phyloP scores from a whole-genome alignment of 2,113 vertebrate species.

The Oophaga pumilio region DNA sequence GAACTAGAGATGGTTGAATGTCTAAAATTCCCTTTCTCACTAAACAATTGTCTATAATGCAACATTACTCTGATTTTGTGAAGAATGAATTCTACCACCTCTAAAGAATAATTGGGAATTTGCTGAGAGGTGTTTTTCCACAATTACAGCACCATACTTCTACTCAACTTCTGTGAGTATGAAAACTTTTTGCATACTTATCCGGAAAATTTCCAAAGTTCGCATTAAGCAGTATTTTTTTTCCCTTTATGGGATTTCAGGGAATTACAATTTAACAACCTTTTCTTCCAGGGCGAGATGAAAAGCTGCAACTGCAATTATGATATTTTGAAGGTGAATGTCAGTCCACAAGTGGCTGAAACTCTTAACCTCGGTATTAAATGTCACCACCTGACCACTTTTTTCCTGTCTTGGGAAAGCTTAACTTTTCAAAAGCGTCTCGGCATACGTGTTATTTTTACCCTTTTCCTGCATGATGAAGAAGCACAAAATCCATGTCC shows the following conservation, averaged over 20 bases:
- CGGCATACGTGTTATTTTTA: constrained; percentile 29
- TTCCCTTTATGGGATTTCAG: constrained; percentile 17
- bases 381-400: constrained; percentile 31
- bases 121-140: neutral
- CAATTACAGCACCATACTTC: neutral
- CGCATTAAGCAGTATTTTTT: constrained; percentile 11
- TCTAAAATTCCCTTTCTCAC: neutral
- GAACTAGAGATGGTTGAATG: too few species aligned
- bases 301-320: constrained; percentile 41
- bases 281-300: constrained; percentile 14
- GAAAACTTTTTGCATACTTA: neutral
- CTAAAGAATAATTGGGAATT: neutral
- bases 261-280: constrained; percentile 31
- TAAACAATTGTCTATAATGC: neutral
- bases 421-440: constrained; percentile 43
- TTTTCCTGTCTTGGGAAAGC: constrained; percentile 47
- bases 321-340: constrained; percentile 47
- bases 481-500: constrained; percentile 14
- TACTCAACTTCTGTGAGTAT: neutral
- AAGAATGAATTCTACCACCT: neutral
- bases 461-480: constrained; percentile 32
- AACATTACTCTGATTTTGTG: neutral
- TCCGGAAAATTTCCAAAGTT: neutral
- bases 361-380: constrained; percentile 29
- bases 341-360: constrained; percentile 20